These are phyloP conservation scores for Danio kyathit DNA, from an alignment of 2,797 vertebrate species.

Conservation along the genomic window DNA sequence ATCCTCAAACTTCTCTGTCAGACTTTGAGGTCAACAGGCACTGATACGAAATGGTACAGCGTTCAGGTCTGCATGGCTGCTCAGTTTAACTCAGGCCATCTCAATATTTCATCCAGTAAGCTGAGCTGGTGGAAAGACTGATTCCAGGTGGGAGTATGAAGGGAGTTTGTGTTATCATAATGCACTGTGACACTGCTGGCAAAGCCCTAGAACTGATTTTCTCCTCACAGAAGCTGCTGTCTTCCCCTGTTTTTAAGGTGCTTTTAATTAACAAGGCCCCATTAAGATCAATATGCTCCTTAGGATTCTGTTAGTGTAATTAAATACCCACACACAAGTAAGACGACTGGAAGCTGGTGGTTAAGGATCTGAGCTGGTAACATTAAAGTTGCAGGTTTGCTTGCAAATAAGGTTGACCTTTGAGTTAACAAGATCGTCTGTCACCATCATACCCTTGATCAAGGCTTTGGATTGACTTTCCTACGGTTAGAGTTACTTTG, in stretches of 20 bases:
- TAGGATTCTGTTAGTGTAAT: slow-evolving; percentile 25
- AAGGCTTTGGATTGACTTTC: neutral
- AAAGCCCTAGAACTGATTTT: slow-evolving; percentile 6
- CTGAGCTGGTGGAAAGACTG: slow-evolving; percentile 9
- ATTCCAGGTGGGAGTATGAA: slow-evolving; percentile 14
- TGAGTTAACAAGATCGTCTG: slow-evolving; percentile 14
- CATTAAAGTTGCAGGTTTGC: slow-evolving; percentile 39
- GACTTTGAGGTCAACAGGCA: neutral
- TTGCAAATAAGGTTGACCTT: slow-evolving; percentile 3
- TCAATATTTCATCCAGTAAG: neutral
- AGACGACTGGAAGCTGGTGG: slow-evolving; percentile 9
- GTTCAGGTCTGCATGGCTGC: neutral
- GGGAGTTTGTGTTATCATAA: neutral
- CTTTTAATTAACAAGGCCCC: slow-evolving; percentile 32
- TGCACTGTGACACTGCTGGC: neutral
- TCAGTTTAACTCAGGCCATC: slow-evolving; percentile 18
- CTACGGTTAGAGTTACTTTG: slow-evolving; percentile 3
- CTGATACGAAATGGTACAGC: neutral
- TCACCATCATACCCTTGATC: slow-evolving; percentile 21
- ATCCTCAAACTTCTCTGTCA: neutral
- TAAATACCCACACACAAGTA: slow-evolving; percentile 15
- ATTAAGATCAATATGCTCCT: slow-evolving; percentile 30
- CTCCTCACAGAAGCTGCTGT: slow-evolving; percentile 1
- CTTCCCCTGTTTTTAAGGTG: slow-evolving; percentile 13
- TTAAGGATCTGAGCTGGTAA: slow-evolving; percentile 32